Evolutionary conservation across 2,113 vertebrate genomes (phyloP).

Genomic region (Triplophysa tibetana): DNA sequence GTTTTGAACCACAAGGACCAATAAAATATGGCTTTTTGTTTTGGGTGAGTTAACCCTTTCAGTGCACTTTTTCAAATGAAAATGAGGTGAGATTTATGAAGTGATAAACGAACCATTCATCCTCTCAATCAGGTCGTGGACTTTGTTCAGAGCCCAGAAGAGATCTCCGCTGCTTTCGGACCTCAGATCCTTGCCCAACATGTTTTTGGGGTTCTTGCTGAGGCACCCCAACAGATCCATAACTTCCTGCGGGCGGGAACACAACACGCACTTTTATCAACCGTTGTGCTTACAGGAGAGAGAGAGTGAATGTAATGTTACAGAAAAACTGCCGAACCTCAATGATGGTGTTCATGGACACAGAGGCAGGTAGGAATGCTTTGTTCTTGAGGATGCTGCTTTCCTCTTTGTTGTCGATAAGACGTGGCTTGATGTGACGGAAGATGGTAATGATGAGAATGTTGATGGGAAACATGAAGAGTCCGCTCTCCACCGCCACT

Average conservation of each 20-base stretch:
- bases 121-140: conserved; percentile 66
- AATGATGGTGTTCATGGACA: conserved; percentile 63
- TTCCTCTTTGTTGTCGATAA: conserved; percentile 41
- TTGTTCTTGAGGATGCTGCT: conserved; percentile 30
- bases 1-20: no score
- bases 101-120: conserved; percentile 68
- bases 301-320: not conserved
- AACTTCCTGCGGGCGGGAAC: conserved; percentile 62
- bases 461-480: conserved; percentile 84
- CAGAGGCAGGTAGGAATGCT: not conserved
- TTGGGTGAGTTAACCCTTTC: no score
- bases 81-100: not conserved
- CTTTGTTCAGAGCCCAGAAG: conserved; percentile 61
- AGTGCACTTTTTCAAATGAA: not conserved
- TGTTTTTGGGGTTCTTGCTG: conserved; percentile 68
- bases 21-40: no score
- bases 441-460: conserved; percentile 82
- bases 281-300: not conserved
- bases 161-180: conserved; percentile 66
- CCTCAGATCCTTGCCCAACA: conserved; percentile 53
- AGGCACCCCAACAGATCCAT: conserved; percentile 65
- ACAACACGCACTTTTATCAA: conserved; percentile 19
- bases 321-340: conserved; percentile 57
- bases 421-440: conserved; percentile 72
- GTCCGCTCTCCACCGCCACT: conserved; percentile 76